A percentile compares a stretch with the other conserved stretches of the same genome.
These are phyloP conservation scores for Chalcosyrphus nemorum DNA, from an alignment of 2,888 invertebrate genomes.

Conservation along the genomic window DNA sequence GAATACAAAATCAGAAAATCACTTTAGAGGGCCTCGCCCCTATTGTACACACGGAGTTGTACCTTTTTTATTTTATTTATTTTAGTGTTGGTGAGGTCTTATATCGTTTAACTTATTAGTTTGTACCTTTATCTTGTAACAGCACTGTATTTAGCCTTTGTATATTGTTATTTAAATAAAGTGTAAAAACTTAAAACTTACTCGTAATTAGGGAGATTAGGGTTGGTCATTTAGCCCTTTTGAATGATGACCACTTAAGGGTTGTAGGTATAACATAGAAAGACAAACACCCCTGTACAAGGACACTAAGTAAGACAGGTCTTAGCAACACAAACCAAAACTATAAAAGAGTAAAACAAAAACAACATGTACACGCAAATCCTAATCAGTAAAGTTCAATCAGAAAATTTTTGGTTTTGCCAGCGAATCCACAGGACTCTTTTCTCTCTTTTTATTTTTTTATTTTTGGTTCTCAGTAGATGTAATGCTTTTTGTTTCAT, in stretches of 20 bases:
- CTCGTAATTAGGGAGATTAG: conserved; percentile 13
- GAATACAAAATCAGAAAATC: conserved; percentile 46
- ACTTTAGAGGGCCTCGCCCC: conserved; percentile 65
- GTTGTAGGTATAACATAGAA: too few relatives aligned
- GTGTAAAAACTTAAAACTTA: neutral
- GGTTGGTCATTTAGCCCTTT: neutral
- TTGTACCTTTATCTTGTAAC: neutral
- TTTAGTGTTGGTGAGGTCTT: neutral
- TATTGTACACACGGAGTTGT: neutral
- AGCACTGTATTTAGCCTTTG: neutral
- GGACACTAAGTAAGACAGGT: too few relatives aligned
- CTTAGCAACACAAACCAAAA: neutral
- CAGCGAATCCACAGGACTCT: conserved; percentile 49
- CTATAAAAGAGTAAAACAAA: neutral
- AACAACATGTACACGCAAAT: too few relatives aligned
- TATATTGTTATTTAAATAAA: conserved; percentile 36
- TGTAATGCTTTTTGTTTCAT: conserved; percentile 12
- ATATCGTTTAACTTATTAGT: neutral
- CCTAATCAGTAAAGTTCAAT: conserved; percentile 62
- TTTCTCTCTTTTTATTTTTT: conserved; percentile 14
- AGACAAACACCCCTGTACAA: too few relatives aligned
- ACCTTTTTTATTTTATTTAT: conserved; percentile 6
- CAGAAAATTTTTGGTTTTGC: conserved; percentile 30
- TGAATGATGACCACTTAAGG: neutral
- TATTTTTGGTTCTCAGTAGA: conserved; percentile 9